These are phyloP conservation scores for Benitochromis conjunctus DNA, from an alignment of 2,113 vertebrate species.

Conservation along the genomic window DNA sequence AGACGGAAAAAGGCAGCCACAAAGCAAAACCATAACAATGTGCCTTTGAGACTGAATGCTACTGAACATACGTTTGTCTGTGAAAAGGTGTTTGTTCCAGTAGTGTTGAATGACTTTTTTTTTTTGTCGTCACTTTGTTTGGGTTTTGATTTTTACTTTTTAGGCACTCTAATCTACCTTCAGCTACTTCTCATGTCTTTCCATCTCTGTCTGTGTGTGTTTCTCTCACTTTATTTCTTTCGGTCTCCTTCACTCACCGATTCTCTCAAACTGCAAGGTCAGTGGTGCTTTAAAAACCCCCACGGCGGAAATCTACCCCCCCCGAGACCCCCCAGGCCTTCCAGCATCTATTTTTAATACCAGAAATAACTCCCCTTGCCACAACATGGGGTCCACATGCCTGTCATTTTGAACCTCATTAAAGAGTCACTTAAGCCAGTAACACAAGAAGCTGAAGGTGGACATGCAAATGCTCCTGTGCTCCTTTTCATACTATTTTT, in stretches of 20 bases:
- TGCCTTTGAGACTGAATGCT: conserved; percentile 44
- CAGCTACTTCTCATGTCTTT: conserved; percentile 5
- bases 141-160: conserved; percentile 30
- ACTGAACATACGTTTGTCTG: conserved; percentile 4
- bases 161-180: conserved; percentile 53
- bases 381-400: conserved; percentile 67
- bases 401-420: conserved; percentile 74
- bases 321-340: conserved; percentile 60
- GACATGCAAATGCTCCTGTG: conserved; percentile 3
- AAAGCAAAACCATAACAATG: conserved; percentile 35
- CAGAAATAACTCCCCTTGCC: conserved; percentile 64
- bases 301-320: conserved; percentile 51
- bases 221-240: conserved; percentile 23
- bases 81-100: background rate
- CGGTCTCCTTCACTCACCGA: conserved; percentile 41
- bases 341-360: conserved; percentile 73
- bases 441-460: conserved; percentile 59
- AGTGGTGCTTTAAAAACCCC: conserved; percentile 49
- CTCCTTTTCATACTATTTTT: conserved; percentile 3
- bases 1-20: conserved; percentile 19
- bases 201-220: background rate
- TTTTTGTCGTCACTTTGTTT: background rate
- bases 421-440: conserved; percentile 70
- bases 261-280: conserved; percentile 62
- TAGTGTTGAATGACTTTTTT: conserved; percentile 9